A percentile compares a stretch with the other conserved stretches of the same genome.
These are phyloP conservation scores for Hipposideros larvatus DNA, from an alignment of 2,797 vertebrate genomes.

Conservation along the genomic window DNA sequence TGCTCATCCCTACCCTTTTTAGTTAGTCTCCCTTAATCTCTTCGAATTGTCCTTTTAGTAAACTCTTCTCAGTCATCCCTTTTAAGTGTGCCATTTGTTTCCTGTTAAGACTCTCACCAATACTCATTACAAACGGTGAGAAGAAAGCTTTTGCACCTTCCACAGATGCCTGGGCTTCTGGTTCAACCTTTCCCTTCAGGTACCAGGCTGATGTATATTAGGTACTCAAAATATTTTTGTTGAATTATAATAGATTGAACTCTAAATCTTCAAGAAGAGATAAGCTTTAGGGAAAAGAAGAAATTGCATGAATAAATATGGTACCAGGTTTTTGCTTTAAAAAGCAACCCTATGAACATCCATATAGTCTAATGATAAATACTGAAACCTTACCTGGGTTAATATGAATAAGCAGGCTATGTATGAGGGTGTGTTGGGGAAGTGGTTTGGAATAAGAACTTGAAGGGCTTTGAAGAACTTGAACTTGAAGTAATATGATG, in stretches of 20 bases:
- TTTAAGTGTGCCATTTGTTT: not conserved
- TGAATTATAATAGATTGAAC: not conserved
- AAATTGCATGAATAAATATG: not conserved
- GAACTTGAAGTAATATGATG: not conserved
- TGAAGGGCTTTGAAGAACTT: conserved; percentile 7
- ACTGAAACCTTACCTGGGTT: not conserved
- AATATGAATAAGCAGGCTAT: not conserved
- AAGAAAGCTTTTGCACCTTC: not conserved
- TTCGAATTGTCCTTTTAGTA: not conserved
- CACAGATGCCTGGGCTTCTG: not conserved
- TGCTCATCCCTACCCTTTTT: not conserved
- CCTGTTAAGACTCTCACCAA: not conserved
- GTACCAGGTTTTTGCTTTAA: not conserved
- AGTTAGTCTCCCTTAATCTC: not conserved
- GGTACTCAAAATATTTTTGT: not conserved
- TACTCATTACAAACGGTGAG: accelerated
- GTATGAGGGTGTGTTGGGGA: not conserved
- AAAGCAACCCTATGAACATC: not conserved
- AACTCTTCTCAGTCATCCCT: not conserved
- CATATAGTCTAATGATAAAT: not conserved
- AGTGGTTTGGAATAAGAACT: not conserved
- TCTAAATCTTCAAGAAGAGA: not conserved
- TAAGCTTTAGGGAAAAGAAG: conserved; percentile 17
- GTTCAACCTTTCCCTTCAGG: not conserved
- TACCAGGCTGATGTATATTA: not conserved